Base-by-base conservation (phyloP, 2,888 invertebrate species). In the Caenorhabditis japonica region DNA sequence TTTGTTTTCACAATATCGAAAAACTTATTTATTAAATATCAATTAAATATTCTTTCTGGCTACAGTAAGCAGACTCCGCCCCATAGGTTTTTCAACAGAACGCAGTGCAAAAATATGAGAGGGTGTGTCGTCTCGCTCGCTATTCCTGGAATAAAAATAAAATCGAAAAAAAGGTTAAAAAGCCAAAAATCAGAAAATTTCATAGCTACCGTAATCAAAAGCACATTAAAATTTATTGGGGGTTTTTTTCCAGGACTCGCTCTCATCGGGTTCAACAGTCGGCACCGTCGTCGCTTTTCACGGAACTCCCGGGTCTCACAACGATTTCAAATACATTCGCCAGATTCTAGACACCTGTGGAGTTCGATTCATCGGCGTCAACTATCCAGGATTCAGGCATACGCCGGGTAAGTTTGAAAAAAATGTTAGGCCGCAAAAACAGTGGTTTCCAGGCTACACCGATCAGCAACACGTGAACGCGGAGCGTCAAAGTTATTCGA, bases 301-400 rank as follows among this genome's bases (percentile, higher is more conserved):
- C 25, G 82, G 82, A 1, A 66, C 80, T 12, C 82, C 82, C 5
- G 82, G 82, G 17, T 80, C 80, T 15, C 79, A 82, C 53, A 77
- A 74, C 12, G 80, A 80, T 47, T 82, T 79, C 53, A 82, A 82
- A 43, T 82, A 79, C 72, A 64, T 82, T 60, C 58, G 73, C 3
- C 71, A 69, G 3, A 39, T 25, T 8, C 60, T 82, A 33, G 56
- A 68, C 33, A 49, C 62, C 4, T 58, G 59, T 19, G 77, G 75
- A 21, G 69, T 82, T 25, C 62, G 82, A 21, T 59, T 78, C 39
- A 75, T 82, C 13, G 82, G 82, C 4, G 15, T 82, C 39, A 82
- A 82, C 58, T 82, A 77, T 68, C 82, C 82, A 5, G 79, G 77
- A 44, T 80, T 76, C 56, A 77, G 76, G 12, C 44, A 59, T 10